Evolutionary conservation across 1,140 invertebrate genomes (phyloP).

Genomic region (Eumaeus atala): DNA sequence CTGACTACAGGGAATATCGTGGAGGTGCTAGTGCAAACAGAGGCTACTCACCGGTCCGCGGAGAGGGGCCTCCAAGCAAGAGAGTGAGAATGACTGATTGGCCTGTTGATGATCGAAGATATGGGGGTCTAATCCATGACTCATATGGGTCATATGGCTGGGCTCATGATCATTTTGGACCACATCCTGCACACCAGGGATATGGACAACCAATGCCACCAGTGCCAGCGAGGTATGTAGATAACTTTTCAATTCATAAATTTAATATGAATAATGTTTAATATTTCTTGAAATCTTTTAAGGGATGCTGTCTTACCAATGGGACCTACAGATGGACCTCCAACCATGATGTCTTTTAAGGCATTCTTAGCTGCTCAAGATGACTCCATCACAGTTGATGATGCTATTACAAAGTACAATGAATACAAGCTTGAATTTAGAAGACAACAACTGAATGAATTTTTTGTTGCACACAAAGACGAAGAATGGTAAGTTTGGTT

Average conservation of each 20-base stretch:
- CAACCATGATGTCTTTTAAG: slow-evolving; percentile 98
- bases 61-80: slow-evolving; percentile 88
- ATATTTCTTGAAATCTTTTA: slow-evolving; percentile 20
- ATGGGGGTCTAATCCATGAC: slow-evolving; percentile 68
- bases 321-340: slow-evolving; percentile 81
- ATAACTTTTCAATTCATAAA: neutral
- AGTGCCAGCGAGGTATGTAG: slow-evolving; percentile 59
- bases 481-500: slow-evolving; percentile 93
- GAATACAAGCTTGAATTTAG: slow-evolving; percentile 99
- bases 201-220: slow-evolving; percentile 69
- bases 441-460: slow-evolving; percentile 97
- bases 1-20: slow-evolving; percentile 84
- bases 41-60: slow-evolving; percentile 84
- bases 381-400: slow-evolving; percentile 97
- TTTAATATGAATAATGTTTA: neutral
- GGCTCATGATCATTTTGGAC: slow-evolving; percentile 70
- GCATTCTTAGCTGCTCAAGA: slow-evolving; percentile 97
- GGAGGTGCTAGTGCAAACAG: slow-evolving; percentile 71
- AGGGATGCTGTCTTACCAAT: slow-evolving; percentile 67
- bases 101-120: slow-evolving; percentile 73
- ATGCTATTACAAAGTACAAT: slow-evolving; percentile 97
- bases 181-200: slow-evolving; percentile 68
- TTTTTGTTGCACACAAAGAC: slow-evolving; percentile 98
- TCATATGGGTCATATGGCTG: slow-evolving; percentile 71
- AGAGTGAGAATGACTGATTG: slow-evolving; percentile 83